Evolutionary conservation across 2,888 invertebrate genomes (phyloP).

Genomic region (Dendrolimus houi): DNA sequence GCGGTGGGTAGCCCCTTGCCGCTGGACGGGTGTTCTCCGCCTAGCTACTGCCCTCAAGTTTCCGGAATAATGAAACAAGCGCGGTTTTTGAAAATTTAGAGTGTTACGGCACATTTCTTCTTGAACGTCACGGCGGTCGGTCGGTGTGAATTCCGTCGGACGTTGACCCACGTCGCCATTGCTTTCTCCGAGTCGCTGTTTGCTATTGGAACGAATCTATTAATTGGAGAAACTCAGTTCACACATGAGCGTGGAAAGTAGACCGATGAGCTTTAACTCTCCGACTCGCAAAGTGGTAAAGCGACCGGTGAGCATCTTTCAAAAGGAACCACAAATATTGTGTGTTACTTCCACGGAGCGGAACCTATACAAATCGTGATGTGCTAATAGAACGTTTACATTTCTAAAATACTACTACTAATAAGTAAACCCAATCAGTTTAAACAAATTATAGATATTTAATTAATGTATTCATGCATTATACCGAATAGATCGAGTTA

Average conservation of each 20-base stretch:
- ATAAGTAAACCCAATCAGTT: background rate
- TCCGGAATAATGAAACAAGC: constrained; percentile 52
- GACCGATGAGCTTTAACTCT: constrained; percentile 50
- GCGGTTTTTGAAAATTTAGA: constrained; percentile 65
- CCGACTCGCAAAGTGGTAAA: constrained; percentile 20
- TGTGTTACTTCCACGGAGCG: background rate
- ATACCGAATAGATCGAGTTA: too few species aligned
- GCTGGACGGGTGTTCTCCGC: constrained; percentile 11
- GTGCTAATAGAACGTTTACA: background rate
- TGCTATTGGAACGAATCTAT: constrained; percentile 76
- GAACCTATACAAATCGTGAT: background rate
- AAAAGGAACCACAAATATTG: background rate
- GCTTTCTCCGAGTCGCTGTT: constrained; percentile 70
- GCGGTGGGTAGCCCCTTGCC: constrained; percentile 5
- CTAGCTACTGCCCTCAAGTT: constrained; percentile 32
- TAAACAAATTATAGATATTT: too few species aligned
- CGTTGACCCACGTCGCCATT: constrained; percentile 64
- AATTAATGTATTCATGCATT: too few species aligned
- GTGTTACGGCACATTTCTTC: constrained; percentile 70
- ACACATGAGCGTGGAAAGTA: constrained; percentile 73
- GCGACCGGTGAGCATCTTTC: constrained; percentile 17
- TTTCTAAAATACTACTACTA: background rate
- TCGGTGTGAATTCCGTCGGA: constrained; percentile 65
- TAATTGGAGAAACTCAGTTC: constrained; percentile 75
- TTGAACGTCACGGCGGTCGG: constrained; percentile 66